A percentile compares a stretch with the other conserved stretches of the same genome.
These are phyloP conservation scores for Caenorhabditis japonica DNA, from an alignment of 2,888 invertebrate genomes.

Conservation along the genomic window DNA sequence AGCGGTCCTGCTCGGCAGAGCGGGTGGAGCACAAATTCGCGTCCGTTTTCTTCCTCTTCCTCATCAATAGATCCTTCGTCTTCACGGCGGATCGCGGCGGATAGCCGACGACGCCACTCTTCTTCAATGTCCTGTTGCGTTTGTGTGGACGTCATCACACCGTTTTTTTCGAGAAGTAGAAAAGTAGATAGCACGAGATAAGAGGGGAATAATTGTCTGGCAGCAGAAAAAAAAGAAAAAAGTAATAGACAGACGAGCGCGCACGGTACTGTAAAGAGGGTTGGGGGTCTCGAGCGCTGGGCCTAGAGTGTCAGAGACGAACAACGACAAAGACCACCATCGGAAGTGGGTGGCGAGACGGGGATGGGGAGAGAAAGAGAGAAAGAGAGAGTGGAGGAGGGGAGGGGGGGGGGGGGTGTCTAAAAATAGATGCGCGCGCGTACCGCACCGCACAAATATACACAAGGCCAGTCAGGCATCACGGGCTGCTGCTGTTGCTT, in stretches of 20 bases:
- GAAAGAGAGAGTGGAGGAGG: constrained; percentile 13
- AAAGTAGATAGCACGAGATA: too few relatives aligned
- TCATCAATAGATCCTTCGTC: constrained; percentile 13
- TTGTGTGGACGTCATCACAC: constrained; percentile 14
- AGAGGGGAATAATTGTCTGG: too few relatives aligned
- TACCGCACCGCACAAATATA: constrained; percentile 4
- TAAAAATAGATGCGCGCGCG: constrained; percentile 50
- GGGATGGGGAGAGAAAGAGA: background rate
- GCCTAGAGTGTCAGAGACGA: background rate
- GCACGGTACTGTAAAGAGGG: too few relatives aligned
- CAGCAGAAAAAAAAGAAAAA: constrained; percentile 1
- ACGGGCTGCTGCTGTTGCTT: background rate
- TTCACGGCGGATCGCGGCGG: constrained; percentile 36
- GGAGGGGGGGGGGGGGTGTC: constrained; percentile 16
- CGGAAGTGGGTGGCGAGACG: background rate
- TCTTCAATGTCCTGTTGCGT: constrained; percentile 24
- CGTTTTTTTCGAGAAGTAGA: background rate
- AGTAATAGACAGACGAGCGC: too few relatives aligned
- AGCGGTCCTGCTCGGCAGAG: constrained; percentile 42
- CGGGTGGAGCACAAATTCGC: constrained; percentile 31
- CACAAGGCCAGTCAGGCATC: constrained; percentile 17
- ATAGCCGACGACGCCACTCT: constrained; percentile 35
- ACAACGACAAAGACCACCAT: too few relatives aligned
- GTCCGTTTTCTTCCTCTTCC: constrained; percentile 7
- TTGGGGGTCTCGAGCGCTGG: too few relatives aligned